Percentiles rank a stretch among this genome's conserved stretches.
phyloP scores from a whole-genome alignment of 2,888 invertebrate genomes.

The Fissipunctia ypsillon region DNA sequence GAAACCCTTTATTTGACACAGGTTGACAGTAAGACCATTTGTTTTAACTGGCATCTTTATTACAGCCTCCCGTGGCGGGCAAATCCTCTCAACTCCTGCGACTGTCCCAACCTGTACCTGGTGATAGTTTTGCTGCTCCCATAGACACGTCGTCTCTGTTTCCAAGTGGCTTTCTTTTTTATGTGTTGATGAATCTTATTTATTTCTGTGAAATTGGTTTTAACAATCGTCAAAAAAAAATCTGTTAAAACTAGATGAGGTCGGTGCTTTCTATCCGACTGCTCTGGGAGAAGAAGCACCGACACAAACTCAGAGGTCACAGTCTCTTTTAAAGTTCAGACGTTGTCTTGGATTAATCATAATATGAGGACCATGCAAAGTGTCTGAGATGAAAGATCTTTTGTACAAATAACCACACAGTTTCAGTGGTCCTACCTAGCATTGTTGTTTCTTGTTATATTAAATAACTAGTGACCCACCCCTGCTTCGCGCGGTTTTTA shows the following conservation, averaged over 20 bases:
- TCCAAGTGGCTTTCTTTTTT: background rate
- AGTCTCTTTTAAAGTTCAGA: no score
- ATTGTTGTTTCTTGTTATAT: background rate
- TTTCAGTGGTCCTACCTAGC: background rate
- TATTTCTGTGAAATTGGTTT: background rate
- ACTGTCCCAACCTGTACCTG: background rate
- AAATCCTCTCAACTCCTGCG: background rate
- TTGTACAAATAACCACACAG: background rate
- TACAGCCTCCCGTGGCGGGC: conserved; percentile 19
- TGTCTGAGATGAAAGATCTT: background rate
- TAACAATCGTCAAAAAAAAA: background rate
- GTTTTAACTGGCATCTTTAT: conserved; percentile 35
- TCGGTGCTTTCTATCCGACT: background rate
- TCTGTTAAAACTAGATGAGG: background rate
- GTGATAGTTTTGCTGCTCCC: background rate
- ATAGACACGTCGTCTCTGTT: background rate
- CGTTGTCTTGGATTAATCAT: no score
- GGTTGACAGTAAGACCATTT: conserved; percentile 23
- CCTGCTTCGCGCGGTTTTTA: no score
- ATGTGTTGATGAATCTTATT: background rate
- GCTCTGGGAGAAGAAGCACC: background rate
- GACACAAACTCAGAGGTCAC: background rate
- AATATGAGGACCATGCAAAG: background rate
- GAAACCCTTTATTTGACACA: no score
- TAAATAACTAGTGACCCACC: no score